Percentiles rank a stretch among this genome's conserved stretches.
Evolutionary conservation across 2,888 invertebrate species (phyloP).

Genomic region (Fabriciana adippe): DNA sequence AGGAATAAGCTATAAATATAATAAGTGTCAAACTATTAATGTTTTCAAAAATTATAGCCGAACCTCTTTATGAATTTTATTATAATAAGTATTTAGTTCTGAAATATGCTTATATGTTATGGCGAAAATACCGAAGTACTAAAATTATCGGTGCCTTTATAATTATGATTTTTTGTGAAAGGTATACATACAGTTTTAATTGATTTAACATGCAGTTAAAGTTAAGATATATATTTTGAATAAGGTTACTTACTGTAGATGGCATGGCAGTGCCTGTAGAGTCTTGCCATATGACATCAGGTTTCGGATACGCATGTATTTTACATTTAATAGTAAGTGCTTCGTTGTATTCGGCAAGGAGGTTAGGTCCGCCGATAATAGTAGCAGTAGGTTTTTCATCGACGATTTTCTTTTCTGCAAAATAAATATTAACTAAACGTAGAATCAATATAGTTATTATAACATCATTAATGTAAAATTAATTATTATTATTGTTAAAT

Average conservation of each 20-base stretch:
- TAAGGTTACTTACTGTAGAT: slow-evolving; percentile 24
- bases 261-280: slow-evolving; percentile 21
- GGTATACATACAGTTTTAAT: too few relatives aligned
- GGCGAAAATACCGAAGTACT: too few relatives aligned
- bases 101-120: too few relatives aligned
- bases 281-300: slow-evolving; percentile 54
- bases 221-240: not conserved
- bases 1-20: too few relatives aligned
- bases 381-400: slow-evolving; percentile 45
- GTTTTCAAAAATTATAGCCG: too few relatives aligned
- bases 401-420: slow-evolving; percentile 39
- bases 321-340: slow-evolving; percentile 53
- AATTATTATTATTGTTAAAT: too few relatives aligned
- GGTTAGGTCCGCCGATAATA: slow-evolving; percentile 44
- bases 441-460: not conserved
- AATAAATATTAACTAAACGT: not conserved
- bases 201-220: not conserved
- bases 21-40: too few relatives aligned
- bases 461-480: too few relatives aligned
- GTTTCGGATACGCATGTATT: slow-evolving; percentile 55
- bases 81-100: too few relatives aligned
- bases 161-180: too few relatives aligned
- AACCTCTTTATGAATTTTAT: too few relatives aligned
- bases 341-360: slow-evolving; percentile 43
- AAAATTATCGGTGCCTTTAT: too few relatives aligned